Evolutionary conservation across 2,113 vertebrate genomes (phyloP), one percentile per base, ranked within the genome.

Genomic region (Crotalus tigris): DNA sequence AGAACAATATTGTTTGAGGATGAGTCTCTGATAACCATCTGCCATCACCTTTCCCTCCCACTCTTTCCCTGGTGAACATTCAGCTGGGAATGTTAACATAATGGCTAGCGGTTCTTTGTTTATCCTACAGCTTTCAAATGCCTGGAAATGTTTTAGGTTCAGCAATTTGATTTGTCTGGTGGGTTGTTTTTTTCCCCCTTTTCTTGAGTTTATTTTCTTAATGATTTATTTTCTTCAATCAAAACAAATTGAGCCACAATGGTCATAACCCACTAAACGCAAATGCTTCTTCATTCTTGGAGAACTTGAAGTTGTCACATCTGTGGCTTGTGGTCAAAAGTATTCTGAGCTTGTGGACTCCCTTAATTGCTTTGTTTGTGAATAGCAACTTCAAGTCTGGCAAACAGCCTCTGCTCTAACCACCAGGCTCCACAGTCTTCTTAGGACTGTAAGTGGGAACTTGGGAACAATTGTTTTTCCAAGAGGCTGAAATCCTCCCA

Each of bases 161-260:
- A 89, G 87, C 33, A 44, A 51, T 26, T 92, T 87, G 85, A 51
- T 92, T 61, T 55, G 21, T 75, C 61, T 89, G 5, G 86, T 1
- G 12, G 3, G 61, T 15, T 69, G 29, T 54, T 21, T 5, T 15
- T 5, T 0, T 1, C 4, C 23, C 4, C 23, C 2, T 69, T 23
- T 69, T 55, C 26, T 21, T 44, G 46, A 46, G 46, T 91, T 91
- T 86, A 75, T 92, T 92, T 88, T 75, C 87, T 88, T 57, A 92
- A 92, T 92, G 87, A 46, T 88, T 46, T 75, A 57, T 81, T 88
- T 88, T n/a, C 1, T 64, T 87, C n/a, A 44, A 9, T 13, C 26
- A 12, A 75, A 89, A 92, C 61, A 23, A 57, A 21, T 46, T 53
- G 26, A 53, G 49, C 85, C 59, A 39, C 87, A 21, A n/a, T 24